phyloP scores from a whole-genome alignment of 2,888 invertebrate species.

The Furcula furcula region DNA sequence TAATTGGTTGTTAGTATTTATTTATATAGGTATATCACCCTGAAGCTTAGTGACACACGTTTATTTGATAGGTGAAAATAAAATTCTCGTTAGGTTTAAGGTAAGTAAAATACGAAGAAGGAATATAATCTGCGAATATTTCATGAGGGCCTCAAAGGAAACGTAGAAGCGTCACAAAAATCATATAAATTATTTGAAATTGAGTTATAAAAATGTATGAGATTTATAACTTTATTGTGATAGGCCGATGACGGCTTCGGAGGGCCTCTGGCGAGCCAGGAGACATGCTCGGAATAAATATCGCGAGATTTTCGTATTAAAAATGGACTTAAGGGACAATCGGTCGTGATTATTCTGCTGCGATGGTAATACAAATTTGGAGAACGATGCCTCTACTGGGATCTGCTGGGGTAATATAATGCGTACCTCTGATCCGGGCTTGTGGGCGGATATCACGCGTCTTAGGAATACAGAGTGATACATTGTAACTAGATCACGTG shows the following conservation, averaged over 20 bases:
- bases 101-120: slow-evolving; percentile 8
- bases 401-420: slow-evolving; percentile 13
- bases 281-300: slow-evolving; percentile 52
- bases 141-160: slow-evolving; percentile 16
- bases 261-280: slow-evolving; percentile 28
- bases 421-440: slow-evolving; percentile 9
- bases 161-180: slow-evolving; percentile 20
- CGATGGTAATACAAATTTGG: slow-evolving; percentile 35
- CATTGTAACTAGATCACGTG: too few relatives aligned
- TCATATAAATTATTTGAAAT: slow-evolving; percentile 52
- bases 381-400: slow-evolving; percentile 18
- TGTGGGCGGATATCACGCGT: slow-evolving; percentile 9
- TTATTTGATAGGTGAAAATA: slow-evolving; percentile 9
- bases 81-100: slow-evolving; percentile 2
- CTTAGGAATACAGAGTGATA: background rate
- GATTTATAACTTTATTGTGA: slow-evolving; percentile 58
- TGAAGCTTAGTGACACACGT: slow-evolving; percentile 3
- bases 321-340: slow-evolving; percentile 41
- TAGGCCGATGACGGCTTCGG: slow-evolving; percentile 38
- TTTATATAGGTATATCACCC: background rate
- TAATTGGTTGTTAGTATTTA: too few relatives aligned
- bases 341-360: slow-evolving; percentile 31
- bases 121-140: slow-evolving; percentile 10
- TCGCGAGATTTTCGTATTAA: slow-evolving; percentile 50
- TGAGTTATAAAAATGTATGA: slow-evolving; percentile 66